Conservation (phyloP, 37 sponge, comb jelly and placozoan genomes). For the Beroe forskalii region DNA sequence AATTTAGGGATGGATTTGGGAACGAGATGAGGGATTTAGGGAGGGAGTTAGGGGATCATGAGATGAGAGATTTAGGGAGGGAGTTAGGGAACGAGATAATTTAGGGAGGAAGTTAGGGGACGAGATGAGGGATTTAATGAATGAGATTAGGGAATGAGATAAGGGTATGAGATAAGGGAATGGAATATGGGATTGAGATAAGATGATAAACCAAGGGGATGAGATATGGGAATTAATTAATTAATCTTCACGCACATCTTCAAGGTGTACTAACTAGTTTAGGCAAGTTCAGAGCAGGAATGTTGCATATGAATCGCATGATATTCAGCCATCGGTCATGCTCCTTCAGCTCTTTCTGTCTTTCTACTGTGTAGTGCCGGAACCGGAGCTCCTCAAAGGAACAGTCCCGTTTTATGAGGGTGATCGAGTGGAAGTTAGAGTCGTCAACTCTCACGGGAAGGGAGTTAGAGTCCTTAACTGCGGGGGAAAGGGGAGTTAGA, state of each 20-base stretch:
- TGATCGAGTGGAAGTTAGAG: conserved; percentile 42
- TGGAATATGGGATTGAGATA: too few relatives aligned
- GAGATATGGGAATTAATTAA: too few relatives aligned
- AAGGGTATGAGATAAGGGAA: too few relatives aligned
- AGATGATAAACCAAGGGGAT: too few relatives aligned
- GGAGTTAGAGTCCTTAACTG: too few relatives aligned
- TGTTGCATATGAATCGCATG: conserved; percentile 40
- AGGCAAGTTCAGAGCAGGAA: background rate
- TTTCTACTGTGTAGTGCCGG: conserved; percentile 44
- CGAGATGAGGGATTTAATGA: background rate
- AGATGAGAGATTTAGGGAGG: too few relatives aligned
- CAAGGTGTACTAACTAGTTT: conserved; percentile 53
- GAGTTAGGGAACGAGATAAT: background rate
- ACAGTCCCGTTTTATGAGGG: background rate
- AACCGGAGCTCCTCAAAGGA: conserved; percentile 44
- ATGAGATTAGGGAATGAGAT: too few relatives aligned
- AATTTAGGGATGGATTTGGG: background rate
- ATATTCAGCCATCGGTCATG: conserved; percentile 54
- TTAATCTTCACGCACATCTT: too few relatives aligned
- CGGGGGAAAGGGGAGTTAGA: too few relatives aligned
- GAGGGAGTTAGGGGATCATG: background rate
- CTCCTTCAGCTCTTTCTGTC: conserved; percentile 51
- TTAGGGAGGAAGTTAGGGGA: background rate
- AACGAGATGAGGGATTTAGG: too few relatives aligned
- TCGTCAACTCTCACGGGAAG: conserved; percentile 55